Base-by-base conservation (phyloP, 1,140 invertebrate species). In the Neodiprion pinetum region DNA sequence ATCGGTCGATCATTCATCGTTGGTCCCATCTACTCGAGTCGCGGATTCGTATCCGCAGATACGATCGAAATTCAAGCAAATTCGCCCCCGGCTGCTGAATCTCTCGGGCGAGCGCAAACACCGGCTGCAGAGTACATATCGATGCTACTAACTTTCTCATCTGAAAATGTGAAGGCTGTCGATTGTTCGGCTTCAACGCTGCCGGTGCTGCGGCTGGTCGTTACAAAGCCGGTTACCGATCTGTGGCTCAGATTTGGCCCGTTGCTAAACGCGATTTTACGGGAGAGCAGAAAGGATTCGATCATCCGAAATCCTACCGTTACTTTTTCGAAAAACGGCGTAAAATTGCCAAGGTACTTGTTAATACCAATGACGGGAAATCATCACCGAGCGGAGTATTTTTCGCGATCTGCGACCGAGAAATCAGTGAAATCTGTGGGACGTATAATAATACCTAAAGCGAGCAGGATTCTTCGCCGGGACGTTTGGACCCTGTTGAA, bases 141-240 rank as follows among this genome's bases (percentile, higher is more conserved):
- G 53, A 61, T 61, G 53, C 53, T 61, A 14, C 53, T 12, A 61
- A 61, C 53, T 61, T 61, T 61, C 53, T 61, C 53, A 61, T 61
- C 53, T 61, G 11, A 61, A 61, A 61, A 61, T 61, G 53, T 61
- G 53, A 61, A 61, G 53, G 53, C 53, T 61, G 53, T 8, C 53
- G 53, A 61, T 61, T 61, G 53, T 61, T 61, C 53, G 28, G 53
- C n/a, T 61, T 9, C 11, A 61, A 61, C 53, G 53, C 53, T 61
- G 53, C 53, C n/a, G 53, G 28, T 40, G 28, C 28, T 40, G 5
- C 28, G 28, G 28, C 28, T 40, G 28, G 5, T 40, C 28, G 28
- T 40, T 40, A 40, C 28, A 40, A 40, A 40, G 28, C 28, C 5
- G 28, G 28, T 40, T 40, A 40, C 28, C 28, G 28, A 40, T 40